Base-by-base conservation (phyloP, 2,797 vertebrate genomes). In the Mormyrus proboscirostris region DNA sequence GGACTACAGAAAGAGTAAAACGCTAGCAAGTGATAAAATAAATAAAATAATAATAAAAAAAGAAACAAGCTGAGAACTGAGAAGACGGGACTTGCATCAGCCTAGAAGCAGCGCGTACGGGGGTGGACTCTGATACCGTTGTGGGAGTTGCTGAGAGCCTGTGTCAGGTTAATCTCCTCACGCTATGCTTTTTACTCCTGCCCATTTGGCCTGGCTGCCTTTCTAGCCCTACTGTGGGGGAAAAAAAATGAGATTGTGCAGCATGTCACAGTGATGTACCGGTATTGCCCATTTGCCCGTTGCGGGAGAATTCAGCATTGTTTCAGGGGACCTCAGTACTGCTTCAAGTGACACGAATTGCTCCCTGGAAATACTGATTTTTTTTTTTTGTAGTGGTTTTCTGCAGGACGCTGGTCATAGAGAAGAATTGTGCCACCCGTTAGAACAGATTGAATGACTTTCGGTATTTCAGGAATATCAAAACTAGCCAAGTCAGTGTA, bases 401-500 rank as follows among this genome's bases (percentile, higher is more conserved):
- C 59, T 59, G 16, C 62, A 65, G 59, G 49, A 51, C 49, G 49
- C 29, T 47, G 83, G 25, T 84, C 89, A 89, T 89, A 41, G 49
- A 44, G 33, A 19, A 51, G 89, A 44, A 89, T 73, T 89, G 85
- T 86, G 69, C 59, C 41, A 44, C 62, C 89, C 33, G 33, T 69
- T 87, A 33, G 84, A 94, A 93, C 92, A 93, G 93, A 95, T 94
- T 94, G 94, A 95, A 93, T 94, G 93, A 90, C 92, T 93, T 44
- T 94, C 93, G 90, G 93, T 93, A 94, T 94, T 89, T 55, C 92
- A 91, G 90, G 90, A 93, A 92, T 94, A 94, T 95, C 93, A 93
- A 93, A 95, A 93, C 95, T 95, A 95, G 95, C 94, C 94, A 95
- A 92, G 93, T 91, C 93, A 93, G 95, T 93, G 93, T 95, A 93